phyloP scores from a whole-genome alignment of 2,888 invertebrate genomes.

The Selenia dentaria region DNA sequence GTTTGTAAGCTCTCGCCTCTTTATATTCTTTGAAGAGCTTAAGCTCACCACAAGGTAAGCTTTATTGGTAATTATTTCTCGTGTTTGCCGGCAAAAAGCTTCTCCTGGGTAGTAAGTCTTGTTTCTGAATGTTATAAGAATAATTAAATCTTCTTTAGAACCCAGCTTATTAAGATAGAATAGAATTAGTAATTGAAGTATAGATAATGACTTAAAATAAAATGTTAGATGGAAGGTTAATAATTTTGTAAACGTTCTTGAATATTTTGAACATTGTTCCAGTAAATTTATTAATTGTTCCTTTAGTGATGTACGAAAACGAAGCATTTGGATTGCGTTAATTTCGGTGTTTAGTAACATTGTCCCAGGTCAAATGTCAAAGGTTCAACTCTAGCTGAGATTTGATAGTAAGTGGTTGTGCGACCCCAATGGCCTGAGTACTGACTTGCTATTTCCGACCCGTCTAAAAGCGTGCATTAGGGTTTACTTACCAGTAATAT shows the following conservation, averaged over 20 bases:
- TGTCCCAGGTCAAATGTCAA: too few relatives aligned
- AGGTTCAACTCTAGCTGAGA: constrained; percentile 14
- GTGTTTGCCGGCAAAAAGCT: constrained; percentile 8
- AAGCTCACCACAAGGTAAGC: constrained; percentile 7
- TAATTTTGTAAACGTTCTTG: too few relatives aligned
- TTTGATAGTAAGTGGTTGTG: constrained; percentile 27
- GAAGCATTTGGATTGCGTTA: too few relatives aligned
- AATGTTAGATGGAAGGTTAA: too few relatives aligned
- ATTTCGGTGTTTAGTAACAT: too few relatives aligned
- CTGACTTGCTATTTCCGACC: constrained; percentile 28
- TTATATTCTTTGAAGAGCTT: constrained; percentile 2
- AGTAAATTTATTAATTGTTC: too few relatives aligned
- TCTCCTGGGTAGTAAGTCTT: neutral
- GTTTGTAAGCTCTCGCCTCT: neutral
- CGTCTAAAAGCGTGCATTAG: constrained; percentile 22
- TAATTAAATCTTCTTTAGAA: neutral
- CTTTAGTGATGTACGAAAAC: too few relatives aligned
- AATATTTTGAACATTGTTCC: too few relatives aligned
- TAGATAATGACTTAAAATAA: too few relatives aligned
- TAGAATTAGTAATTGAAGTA: too few relatives aligned
- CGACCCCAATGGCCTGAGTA: constrained; percentile 11
- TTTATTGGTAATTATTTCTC: constrained; percentile 14
- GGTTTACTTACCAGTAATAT: neutral
- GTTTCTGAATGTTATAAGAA: constrained; percentile 6
- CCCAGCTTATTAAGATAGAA: too few relatives aligned